These are phyloP conservation scores for Acronicta psi DNA, from an alignment of 2,888 invertebrate species.

Conservation along the genomic window DNA sequence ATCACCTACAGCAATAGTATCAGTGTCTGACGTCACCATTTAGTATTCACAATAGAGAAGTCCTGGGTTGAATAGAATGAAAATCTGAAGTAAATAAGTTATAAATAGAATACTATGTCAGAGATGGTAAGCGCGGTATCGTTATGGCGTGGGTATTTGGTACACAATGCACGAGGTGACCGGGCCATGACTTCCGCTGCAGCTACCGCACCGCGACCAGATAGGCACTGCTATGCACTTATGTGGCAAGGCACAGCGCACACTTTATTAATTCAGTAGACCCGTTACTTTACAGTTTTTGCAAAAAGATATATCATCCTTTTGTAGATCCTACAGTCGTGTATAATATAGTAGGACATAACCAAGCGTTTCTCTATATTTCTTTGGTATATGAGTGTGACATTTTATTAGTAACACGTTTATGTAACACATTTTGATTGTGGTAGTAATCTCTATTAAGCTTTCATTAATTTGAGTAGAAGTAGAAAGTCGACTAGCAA, in stretches of 20 bases:
- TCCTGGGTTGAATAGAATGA: conserved; percentile 49
- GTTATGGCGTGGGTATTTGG: conserved; percentile 51
- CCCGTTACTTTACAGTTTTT: conserved; percentile 27
- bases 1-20: conserved; percentile 18
- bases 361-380: too few relatives aligned
- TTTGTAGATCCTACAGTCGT: too few relatives aligned
- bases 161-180: conserved; percentile 79
- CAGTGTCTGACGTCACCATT: conserved; percentile 49
- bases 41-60: conserved; percentile 38
- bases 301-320: conserved; percentile 1
- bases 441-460: too few relatives aligned
- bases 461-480: too few relatives aligned
- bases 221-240: conserved; percentile 34
- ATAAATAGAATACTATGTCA: conserved; percentile 60
- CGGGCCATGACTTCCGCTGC: conserved; percentile 80
- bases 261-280: conserved; percentile 7
- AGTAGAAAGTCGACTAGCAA: too few relatives aligned
- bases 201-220: conserved; percentile 33
- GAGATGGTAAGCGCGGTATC: conserved; percentile 36
- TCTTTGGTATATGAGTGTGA: not conserved
- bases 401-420: too few relatives aligned
- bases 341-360: too few relatives aligned
- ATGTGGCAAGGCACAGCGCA: conserved; percentile 12
- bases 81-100: conserved; percentile 56
- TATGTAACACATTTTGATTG: too few relatives aligned